Evolutionary conservation across 2,797 vertebrate species (phyloP), one percentile per base, ranked within the genome.

Genomic region (Molossus molossus): DNA sequence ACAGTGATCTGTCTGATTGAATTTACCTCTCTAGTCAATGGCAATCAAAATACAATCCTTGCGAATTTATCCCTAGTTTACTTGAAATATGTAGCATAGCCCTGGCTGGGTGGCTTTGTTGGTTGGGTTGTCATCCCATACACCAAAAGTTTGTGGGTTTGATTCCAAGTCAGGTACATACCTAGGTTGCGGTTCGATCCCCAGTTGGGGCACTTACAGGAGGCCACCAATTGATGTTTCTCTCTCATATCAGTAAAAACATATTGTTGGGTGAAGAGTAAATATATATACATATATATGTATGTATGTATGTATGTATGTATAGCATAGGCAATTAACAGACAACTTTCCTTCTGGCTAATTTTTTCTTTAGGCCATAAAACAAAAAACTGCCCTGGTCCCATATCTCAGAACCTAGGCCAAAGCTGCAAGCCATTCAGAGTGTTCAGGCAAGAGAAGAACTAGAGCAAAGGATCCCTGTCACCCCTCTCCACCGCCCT

Each of bases 131-230:
- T 33, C 65, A n/a, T 67, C 29, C 65, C 65, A 67, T 1, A 67
- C 8, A 18, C n/a, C 65, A 33, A 67, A 67, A 67, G 33, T 33
- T 33, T 33, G 33, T 33, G 33, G 33, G 33, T 33, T 33, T 33
- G 33, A n/a, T 67, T 67, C 29, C 15, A n/a, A 29, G n/a, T 18
- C n/a, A 67, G 15, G 15, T 14, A 33, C 64, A 67, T n/a, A n/a
- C 29, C 29, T 65, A n/a, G 29, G 64, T 10, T 60, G 58, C 10
- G 21, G 58, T 67, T 33, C 17, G n/a, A 67, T 18, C n/a, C 27
- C 0, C 3, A 3, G n/a, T 33, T 0, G 1, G 65, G 65, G n/a
- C 13, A 67, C 8, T 8, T 67, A 67, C 15, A 17, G 65, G 15
- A 67, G 65, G 3, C 65, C 33, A 67, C n/a, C 17, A 14, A 67